Evolutionary conservation across 2,797 vertebrate species (phyloP).

Genomic region (Eidolon dupreanum): DNA sequence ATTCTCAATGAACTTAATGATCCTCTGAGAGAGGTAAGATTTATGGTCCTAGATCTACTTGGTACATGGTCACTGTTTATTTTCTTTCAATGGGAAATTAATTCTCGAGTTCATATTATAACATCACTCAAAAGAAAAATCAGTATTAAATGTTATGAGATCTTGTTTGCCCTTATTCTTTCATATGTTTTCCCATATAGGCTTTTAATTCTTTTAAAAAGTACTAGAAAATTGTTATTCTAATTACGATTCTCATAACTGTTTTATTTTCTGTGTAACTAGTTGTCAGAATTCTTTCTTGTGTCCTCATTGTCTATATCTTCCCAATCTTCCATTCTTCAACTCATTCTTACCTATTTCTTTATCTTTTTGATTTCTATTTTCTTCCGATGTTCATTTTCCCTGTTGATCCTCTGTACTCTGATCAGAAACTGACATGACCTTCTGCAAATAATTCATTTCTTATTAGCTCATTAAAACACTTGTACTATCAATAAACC

Average conservation of each 20-base stretch:
- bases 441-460: not conserved
- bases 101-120: not conserved
- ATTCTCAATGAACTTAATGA: slow-evolving; percentile 98
- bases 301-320: not conserved
- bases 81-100: not conserved
- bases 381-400: not conserved
- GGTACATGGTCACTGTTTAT: rapidly evolving
- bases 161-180: not conserved
- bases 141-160: not conserved
- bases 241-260: not conserved
- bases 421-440: not conserved
- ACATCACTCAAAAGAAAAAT: not conserved
- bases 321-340: not conserved
- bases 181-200: not conserved
- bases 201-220: not conserved
- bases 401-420: not conserved
- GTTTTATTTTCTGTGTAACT: not conserved
- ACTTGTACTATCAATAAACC: not conserved
- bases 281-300: not conserved
- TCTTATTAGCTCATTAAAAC: not conserved
- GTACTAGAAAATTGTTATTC: not conserved
- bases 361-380: not conserved
- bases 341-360: not conserved
- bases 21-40: slow-evolving; percentile 96
- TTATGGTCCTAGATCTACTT: not conserved